Percentiles rank a stretch among this genome's conserved stretches.
Conservation (phyloP, 2,888 invertebrate species). For the Agriopis aurantiaria region DNA sequence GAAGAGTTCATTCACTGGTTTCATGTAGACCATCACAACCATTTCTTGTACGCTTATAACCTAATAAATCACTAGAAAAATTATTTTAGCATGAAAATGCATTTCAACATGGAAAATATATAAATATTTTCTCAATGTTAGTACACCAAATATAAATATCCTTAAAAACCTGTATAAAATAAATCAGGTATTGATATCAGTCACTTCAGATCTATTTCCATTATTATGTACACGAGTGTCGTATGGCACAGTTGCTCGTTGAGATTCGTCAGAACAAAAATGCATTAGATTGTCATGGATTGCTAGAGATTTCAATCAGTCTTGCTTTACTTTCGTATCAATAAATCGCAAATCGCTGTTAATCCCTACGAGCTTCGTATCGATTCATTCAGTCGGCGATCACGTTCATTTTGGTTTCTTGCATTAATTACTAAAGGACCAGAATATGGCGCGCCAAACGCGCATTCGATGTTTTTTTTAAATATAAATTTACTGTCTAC, state of each 20-base stretch:
- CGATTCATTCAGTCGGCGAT: constrained; percentile 31
- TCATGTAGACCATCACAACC: constrained; percentile 56
- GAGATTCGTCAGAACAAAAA: constrained; percentile 65
- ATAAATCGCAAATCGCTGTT: constrained; percentile 37
- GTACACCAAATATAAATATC: constrained; percentile 23
- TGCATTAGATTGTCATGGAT: constrained; percentile 64
- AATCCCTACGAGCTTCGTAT: constrained; percentile 22
- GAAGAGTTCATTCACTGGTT: constrained; percentile 43
- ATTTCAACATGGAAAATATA: constrained; percentile 32
- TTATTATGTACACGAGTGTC: constrained; percentile 29
- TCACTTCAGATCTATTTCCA: constrained; percentile 50
- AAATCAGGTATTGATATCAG: constrained; percentile 50
- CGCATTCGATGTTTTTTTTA: too few relatives aligned
- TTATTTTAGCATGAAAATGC: constrained; percentile 37
- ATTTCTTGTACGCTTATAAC: constrained; percentile 50
- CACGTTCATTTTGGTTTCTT: constrained; percentile 47
- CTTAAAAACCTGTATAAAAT: constrained; percentile 40
- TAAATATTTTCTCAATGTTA: constrained; percentile 15
- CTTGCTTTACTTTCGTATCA: constrained; percentile 59
- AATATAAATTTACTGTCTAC: too few relatives aligned
- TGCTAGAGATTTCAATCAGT: constrained; percentile 70
- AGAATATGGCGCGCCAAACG: too few relatives aligned
- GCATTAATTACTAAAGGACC: constrained; percentile 50
- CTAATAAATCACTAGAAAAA: constrained; percentile 41
- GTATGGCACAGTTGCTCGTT: constrained; percentile 62